Evolutionary conservation across 2,888 invertebrate species (phyloP).

Genomic region (Tetrapedia diversipes): DNA sequence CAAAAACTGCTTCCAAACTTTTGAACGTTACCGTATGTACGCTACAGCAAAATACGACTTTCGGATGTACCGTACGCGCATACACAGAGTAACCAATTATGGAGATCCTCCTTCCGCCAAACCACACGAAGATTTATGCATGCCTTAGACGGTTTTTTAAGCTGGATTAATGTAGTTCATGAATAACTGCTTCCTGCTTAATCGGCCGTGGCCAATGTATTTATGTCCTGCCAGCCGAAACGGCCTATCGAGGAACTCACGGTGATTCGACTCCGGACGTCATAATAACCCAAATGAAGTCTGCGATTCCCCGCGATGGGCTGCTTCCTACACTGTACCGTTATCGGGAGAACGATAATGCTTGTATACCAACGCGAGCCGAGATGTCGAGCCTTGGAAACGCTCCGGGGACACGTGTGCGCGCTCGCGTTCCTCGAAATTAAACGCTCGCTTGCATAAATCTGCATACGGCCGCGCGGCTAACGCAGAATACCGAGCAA

Average conservation of each 20-base stretch:
- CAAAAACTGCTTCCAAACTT: no score
- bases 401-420: slow-evolving; percentile 43
- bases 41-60: no score
- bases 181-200: slow-evolving; percentile 53
- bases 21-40: no score
- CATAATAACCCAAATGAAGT: slow-evolving; percentile 71
- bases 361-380: slow-evolving; percentile 33
- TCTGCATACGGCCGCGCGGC: no score
- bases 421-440: slow-evolving; percentile 35
- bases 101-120: neutral
- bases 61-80: neutral
- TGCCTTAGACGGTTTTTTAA: slow-evolving; percentile 57
- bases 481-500: neutral
- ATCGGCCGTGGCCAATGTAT: slow-evolving; percentile 35
- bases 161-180: slow-evolving; percentile 55
- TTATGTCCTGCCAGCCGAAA: slow-evolving; percentile 55
- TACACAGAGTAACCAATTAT: slow-evolving; percentile 18
- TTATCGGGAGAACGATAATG: slow-evolving; percentile 59
- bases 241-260: slow-evolving; percentile 66
- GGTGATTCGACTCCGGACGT: slow-evolving; percentile 41
- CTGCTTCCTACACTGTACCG: slow-evolving; percentile 44
- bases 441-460: slow-evolving; percentile 17
- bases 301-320: slow-evolving; percentile 37
- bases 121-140: slow-evolving; percentile 57
- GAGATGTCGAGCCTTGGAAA: slow-evolving; percentile 4